A percentile compares a stretch with the other conserved stretches of the same genome.
Conservation (phyloP, 2,888 invertebrate genomes). For the Cheilosia vernalis region DNA sequence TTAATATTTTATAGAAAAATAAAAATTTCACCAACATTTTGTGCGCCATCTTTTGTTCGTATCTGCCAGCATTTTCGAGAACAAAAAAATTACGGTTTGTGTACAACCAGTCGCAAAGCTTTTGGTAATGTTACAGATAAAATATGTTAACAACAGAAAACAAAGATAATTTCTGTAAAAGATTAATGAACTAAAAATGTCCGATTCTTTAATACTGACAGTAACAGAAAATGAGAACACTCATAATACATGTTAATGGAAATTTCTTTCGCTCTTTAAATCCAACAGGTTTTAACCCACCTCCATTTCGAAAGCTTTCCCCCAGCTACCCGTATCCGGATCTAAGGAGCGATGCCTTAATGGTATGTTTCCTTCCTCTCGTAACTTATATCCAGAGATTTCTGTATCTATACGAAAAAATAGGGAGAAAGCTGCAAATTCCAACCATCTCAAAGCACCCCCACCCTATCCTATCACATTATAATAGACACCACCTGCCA, state of each 20-base stretch:
- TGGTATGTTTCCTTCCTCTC: background rate
- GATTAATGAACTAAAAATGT: background rate
- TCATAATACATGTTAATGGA: background rate
- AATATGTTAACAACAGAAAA: background rate
- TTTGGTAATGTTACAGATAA: too few species aligned
- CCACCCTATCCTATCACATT: background rate
- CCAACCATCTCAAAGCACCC: background rate
- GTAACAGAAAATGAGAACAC: background rate
- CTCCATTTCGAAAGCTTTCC: background rate
- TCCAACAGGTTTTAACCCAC: constrained; percentile 59
- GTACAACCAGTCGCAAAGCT: too few species aligned
- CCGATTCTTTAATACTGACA: background rate
- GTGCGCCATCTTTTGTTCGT: too few species aligned
- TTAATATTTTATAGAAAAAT: too few species aligned
- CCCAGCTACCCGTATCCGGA: background rate
- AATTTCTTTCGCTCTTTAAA: constrained; percentile 24
- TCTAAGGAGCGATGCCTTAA: background rate
- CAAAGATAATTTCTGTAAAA: background rate
- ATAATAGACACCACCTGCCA: background rate
- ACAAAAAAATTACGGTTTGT: too few species aligned
- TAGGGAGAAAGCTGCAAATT: background rate
- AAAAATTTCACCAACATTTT: too few species aligned
- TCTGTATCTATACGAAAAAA: constrained; percentile 22
- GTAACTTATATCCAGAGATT: background rate
- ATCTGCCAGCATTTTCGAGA: too few species aligned